Conservation (phyloP, 1,140 invertebrate species). For the Cardiocondyla obscurior region DNA sequence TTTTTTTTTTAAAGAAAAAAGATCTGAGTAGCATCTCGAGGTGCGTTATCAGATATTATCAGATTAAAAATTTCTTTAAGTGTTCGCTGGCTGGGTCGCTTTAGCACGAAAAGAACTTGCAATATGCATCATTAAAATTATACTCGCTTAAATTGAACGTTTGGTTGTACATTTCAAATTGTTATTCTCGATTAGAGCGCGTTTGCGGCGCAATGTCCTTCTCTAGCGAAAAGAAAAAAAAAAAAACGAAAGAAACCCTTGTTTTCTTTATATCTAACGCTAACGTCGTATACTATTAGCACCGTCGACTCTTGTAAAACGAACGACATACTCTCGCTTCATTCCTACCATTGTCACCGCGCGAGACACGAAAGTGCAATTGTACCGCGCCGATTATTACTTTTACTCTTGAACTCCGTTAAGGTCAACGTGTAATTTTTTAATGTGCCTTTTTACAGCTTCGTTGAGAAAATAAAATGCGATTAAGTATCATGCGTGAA, state of each 20-base stretch:
- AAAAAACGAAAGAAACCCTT: too few relatives aligned
- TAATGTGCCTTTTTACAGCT: conserved; percentile 64
- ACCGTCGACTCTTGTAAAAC: conserved; percentile 9
- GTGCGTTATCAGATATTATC: conserved; percentile 1
- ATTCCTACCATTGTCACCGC: conserved; percentile 30
- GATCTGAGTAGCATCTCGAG: not conserved
- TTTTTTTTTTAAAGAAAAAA: not conserved
- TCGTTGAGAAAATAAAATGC: conserved; percentile 57
- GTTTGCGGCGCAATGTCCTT: not conserved
- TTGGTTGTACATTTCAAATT: conserved; percentile 37
- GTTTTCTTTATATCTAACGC: conserved; percentile 18
- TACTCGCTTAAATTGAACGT: conserved; percentile 41
- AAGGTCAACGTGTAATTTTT: conserved; percentile 58
- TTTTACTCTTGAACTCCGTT: conserved; percentile 34
- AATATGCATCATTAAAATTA: conserved; percentile 38
- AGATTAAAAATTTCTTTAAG: not conserved
- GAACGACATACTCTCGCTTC: conserved; percentile 32
- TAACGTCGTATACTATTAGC: conserved; percentile 9
- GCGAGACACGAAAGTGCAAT: conserved; percentile 20
- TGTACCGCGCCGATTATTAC: conserved; percentile 29
- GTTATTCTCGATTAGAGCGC: conserved; percentile 31
- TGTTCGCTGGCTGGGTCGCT: conserved; percentile 22
- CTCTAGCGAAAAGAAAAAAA: not conserved
- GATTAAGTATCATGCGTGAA: conserved; percentile 26
- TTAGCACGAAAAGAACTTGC: conserved; percentile 61